Base-by-base conservation (phyloP, 2,797 vertebrate genomes). In the Hafferia zeledoni region DNA sequence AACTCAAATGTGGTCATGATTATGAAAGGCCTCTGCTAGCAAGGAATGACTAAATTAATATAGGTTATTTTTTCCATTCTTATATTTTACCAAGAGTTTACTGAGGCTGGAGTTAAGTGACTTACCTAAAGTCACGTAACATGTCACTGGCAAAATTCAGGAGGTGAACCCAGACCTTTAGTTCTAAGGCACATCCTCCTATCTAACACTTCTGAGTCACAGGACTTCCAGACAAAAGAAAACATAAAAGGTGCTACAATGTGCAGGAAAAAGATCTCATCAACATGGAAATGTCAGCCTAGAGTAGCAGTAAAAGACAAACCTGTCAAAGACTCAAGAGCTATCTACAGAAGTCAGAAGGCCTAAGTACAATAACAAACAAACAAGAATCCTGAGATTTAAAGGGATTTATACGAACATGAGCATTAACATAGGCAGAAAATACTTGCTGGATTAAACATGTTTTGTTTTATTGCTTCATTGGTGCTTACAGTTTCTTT, bases 11-110 rank as follows among this genome's bases (percentile, higher is more conserved):
- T 9, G 19, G 10, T 59, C 64, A 71, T 17, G 39, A 23, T 17
- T 47, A 80, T 0, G 7, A 89, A 43, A 56, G 44, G n/a, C 41
- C 28, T 60, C 46, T 0, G 0, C 41, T 64, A 79, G 49, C 3
- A 71, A 37, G 12, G 43, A 79, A 31, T 11, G 3, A 74, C 16
- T 67, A 50, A 61, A 67, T 46, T 5, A 67, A 70, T 46, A 65
- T 1, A 80, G 25, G 18, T 24, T 64, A 44, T 64, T 64, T 44
- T 64, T 46, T 11, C 43, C 11, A 25, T 46, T 46, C 22, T 64
- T 46, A 46, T 10, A 41, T 59, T 89, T 87, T 87, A 41, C 12
- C 30, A 57, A 55, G 19, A 55, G 5, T 28, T 39, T 83, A 80
- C 13, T 37, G 16, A 94, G 46, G 28, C 25, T 43, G n/a, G 19